phyloP scores from a whole-genome alignment of 1,140 invertebrate species.

The Gryon sp. region DNA sequence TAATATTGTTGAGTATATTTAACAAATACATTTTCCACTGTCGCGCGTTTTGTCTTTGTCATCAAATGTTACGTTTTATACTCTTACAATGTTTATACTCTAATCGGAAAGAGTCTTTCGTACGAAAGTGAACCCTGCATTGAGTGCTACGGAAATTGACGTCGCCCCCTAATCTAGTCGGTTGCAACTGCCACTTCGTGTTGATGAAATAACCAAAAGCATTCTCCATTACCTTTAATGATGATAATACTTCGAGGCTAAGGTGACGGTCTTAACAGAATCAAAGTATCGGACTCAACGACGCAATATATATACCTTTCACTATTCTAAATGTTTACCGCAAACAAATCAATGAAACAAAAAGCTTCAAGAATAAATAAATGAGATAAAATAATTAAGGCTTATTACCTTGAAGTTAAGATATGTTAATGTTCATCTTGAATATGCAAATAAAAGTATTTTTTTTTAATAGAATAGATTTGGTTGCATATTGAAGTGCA shows the following conservation, averaged over 20 bases:
- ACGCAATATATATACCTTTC: no score
- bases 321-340: no score
- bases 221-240: constrained; percentile 9
- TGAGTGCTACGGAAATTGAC: constrained; percentile 59
- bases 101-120: constrained; percentile 55
- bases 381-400: no score
- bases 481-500: no score
- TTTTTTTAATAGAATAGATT: no score
- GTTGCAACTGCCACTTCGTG: constrained; percentile 32
- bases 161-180: constrained; percentile 43
- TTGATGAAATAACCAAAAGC: constrained; percentile 39
- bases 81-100: constrained; percentile 55
- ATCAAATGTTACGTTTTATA: constrained; percentile 20
- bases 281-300: constrained; percentile 44
- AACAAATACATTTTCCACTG: constrained; percentile 44
- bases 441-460: no score
- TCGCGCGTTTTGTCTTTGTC: constrained; percentile 24
- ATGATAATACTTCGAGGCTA: constrained; percentile 35
- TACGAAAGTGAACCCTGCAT: constrained; percentile 63
- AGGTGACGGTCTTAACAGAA: constrained; percentile 37
- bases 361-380: no score
- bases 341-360: no score
- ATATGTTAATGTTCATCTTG: no score
- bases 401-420: no score
- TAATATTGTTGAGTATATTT: constrained; percentile 27